Evolutionary conservation across 1,140 invertebrate species (phyloP), one percentile per base, ranked within the genome.

Genomic region (Drosophila leontia): DNA sequence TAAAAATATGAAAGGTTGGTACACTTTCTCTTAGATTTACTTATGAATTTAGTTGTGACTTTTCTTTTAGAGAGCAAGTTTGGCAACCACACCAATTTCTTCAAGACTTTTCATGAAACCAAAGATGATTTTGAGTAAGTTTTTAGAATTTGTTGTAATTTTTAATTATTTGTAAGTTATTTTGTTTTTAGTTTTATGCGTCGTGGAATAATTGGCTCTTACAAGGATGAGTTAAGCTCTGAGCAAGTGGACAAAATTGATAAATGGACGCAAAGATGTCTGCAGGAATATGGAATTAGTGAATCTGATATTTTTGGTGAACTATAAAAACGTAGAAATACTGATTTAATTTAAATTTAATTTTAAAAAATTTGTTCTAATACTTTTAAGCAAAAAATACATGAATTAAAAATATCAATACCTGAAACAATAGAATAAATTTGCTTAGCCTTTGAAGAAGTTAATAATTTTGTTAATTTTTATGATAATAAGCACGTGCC

Each of bases 1-100:
- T 57, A 29, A 78, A 3, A 78, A 62, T 50, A 77, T 77, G 56
- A 79, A 77, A 70, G 41, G 77, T 79, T 3, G 13, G 26, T 29
- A 29, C 6, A 29, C 26, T 29, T 29, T 29, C 26, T 29, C 26
- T 29, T 7, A 29, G 26, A 0, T 29, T 29, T 29, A 6, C 1
- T 2, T 19, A 17, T 6, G 13, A 26, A 23, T 35, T 13, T 15
- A 12, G 12, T 13, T 45, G 12, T 12, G 5, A 3, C 7, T 29
- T 50, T 50, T 7, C 4, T 41, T 61, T 8, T 3, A 75, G 67
- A 15, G 17, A 42, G 19, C 41, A 12, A 65, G 17, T 41, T 34
- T 56, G 42, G 37, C 19, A 75, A 64, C 26, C 42, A 42, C 8
- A 74, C 68, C 1, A 29, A 15, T 0, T 37, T 41, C 15, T 7